These are phyloP conservation scores for Hypocryptadius cinnamomeus DNA, from an alignment of 2,113 vertebrate genomes.

Conservation along the genomic window DNA sequence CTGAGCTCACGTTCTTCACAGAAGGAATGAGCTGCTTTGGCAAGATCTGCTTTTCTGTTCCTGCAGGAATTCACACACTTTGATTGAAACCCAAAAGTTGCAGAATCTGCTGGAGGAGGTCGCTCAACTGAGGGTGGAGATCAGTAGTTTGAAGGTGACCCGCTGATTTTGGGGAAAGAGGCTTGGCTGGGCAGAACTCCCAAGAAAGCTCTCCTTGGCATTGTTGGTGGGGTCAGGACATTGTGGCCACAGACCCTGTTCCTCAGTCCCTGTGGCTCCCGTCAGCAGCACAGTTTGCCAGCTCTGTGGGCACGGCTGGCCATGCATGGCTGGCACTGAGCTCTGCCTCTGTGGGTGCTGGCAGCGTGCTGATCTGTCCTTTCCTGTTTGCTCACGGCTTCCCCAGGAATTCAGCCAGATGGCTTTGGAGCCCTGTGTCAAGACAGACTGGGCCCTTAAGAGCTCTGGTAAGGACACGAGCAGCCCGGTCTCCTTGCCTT, in stretches of 20 bases:
- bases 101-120: not conserved
- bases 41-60: not conserved
- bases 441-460: not conserved
- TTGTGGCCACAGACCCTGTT: not conserved
- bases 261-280: not conserved
- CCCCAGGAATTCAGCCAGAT: not conserved
- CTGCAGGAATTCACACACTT: not conserved
- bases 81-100: not conserved
- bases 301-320: not conserved
- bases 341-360: not conserved
- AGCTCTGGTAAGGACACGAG: not conserved
- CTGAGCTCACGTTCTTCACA: not conserved
- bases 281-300: not conserved
- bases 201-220: not conserved
- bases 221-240: not conserved
- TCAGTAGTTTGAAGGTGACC: not conserved
- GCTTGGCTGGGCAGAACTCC: not conserved
- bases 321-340: not conserved
- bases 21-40: not conserved
- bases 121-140: fast-evolving
- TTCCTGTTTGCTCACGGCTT: not conserved
- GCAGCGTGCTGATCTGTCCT: not conserved
- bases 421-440: not conserved
- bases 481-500: not conserved
- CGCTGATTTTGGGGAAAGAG: not conserved